Evolutionary conservation across 1,140 invertebrate genomes (phyloP).

Genomic region (Eriocheir sinensis): DNA sequence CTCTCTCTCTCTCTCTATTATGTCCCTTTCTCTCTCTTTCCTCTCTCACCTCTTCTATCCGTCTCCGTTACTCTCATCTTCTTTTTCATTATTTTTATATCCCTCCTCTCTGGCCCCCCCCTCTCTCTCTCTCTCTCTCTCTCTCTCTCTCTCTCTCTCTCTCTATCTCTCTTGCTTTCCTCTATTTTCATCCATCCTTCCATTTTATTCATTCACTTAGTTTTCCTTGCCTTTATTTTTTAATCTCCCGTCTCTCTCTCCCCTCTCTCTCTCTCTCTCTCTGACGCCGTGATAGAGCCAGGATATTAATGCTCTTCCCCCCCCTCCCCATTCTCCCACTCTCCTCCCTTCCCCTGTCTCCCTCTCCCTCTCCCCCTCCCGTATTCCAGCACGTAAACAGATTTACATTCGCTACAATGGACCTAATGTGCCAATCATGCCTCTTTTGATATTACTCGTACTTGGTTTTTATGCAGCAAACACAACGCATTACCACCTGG

Average conservation of each 20-base stretch:
- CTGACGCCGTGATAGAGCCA: not conserved
- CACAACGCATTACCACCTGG: not conserved
- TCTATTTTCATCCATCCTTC: not conserved
- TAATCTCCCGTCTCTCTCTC: not conserved
- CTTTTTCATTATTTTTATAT: too few species aligned
- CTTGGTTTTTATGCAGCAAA: not conserved
- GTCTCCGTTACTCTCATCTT: not conserved
- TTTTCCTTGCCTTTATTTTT: not conserved
- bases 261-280: not conserved
- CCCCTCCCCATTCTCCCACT: not conserved
- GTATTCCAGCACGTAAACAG: not conserved
- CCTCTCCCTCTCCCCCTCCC: not conserved
- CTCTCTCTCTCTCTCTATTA: too few species aligned
- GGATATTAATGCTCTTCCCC: not conserved
- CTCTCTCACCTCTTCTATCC: not conserved
- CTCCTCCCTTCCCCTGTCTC: not conserved
- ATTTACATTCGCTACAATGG: slow-evolving; percentile 44
- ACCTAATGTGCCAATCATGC: slow-evolving; percentile 39
- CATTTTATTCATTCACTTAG: too few species aligned
- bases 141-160: not conserved
- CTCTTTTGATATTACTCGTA: slow-evolving; percentile 50
- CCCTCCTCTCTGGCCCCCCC: not conserved
- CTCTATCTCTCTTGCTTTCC: not conserved
- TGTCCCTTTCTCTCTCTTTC: not conserved
- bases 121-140: not conserved